Evolutionary conservation across 2,113 vertebrate species (phyloP), one percentile per base, ranked within the genome.

Genomic region (Elachura formosa): DNA sequence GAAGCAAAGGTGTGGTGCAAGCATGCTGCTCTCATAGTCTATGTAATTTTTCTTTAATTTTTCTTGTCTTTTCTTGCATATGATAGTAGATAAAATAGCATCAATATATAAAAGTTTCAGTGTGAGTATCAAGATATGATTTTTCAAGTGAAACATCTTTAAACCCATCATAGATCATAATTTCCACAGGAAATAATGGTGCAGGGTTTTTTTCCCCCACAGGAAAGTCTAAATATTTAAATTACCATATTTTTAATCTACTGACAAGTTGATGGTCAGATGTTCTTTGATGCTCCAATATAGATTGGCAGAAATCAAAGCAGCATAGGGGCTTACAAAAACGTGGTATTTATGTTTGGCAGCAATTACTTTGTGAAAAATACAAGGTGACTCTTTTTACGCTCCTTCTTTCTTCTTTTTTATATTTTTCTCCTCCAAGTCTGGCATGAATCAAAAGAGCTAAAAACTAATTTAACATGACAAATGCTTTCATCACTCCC

Each of bases 261-360:
- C 91, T 97, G 97, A 97, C 97, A 92, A 84, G 93, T 96, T 97
- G 97, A 97, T 97, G 97, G 98, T 97, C 97, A 93, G 89, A 97
- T 76, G 92, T 93, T 96, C 96, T 96, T 96, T 73, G 79, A 96
- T 95, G 96, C 96, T 97, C 78, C 90, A 84, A 97, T 95, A 91
- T 68, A 95, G 97, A 97, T 31, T 97, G 97, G 96, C 96, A 97
- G 97, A 97, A 98, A 96, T 93, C 86, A 95, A 93, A 97, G 86
- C 36, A 91, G 62, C 41, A 40, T 67, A 95, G 81, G 94, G 52
- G 90, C 97, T 95, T 85, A 90, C 85, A 96, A 94, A 97, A 98
- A 97, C 22, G 89, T 33, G 82, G 69, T 90, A 89, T 96, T 97
- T 97, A 89, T 59, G 91, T 95, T 96, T 97, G 97, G 96, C 95